Conservation (phyloP, 1,140 invertebrate species). For the Zaprionus gabonicus region DNA sequence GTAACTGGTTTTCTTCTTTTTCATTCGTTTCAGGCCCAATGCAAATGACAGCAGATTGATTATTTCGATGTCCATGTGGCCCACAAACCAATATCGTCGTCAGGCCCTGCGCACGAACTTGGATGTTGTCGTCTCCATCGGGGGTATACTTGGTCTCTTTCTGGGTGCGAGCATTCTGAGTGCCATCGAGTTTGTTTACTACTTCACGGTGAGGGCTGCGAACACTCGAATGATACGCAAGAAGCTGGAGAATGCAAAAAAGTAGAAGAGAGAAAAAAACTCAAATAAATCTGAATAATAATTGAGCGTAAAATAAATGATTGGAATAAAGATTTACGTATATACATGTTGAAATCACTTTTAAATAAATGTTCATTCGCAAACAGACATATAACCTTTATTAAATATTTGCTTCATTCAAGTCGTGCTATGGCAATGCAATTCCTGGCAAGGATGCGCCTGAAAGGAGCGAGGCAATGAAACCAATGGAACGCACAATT, state of each 20-base stretch:
- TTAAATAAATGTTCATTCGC: background rate
- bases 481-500: slow-evolving; percentile 70
- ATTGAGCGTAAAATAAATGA: background rate
- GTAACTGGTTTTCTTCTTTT: slow-evolving; percentile 5
- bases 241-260: background rate
- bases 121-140: slow-evolving; percentile 84
- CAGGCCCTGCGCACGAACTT: slow-evolving; percentile 85
- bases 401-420: slow-evolving; percentile 64
- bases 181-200: slow-evolving; percentile 85
- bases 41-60: slow-evolving; percentile 33
- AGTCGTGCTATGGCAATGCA: slow-evolving; percentile 60
- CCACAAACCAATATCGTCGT: slow-evolving; percentile 84
- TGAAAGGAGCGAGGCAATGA: slow-evolving; percentile 47
- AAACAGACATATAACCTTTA: slow-evolving; percentile 37
- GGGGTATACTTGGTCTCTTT: slow-evolving; percentile 85
- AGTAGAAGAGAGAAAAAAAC: background rate
- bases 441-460: slow-evolving; percentile 40
- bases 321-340: background rate
- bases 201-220: slow-evolving; percentile 73
- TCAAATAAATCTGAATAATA: background rate
- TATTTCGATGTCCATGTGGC: slow-evolving; percentile 58
- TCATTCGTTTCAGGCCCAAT: background rate
- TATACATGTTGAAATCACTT: background rate
- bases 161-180: slow-evolving; percentile 86
- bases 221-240: slow-evolving; percentile 29